Evolutionary conservation across 1,140 invertebrate genomes (phyloP).

Genomic region (Drosophila ohnishii): DNA sequence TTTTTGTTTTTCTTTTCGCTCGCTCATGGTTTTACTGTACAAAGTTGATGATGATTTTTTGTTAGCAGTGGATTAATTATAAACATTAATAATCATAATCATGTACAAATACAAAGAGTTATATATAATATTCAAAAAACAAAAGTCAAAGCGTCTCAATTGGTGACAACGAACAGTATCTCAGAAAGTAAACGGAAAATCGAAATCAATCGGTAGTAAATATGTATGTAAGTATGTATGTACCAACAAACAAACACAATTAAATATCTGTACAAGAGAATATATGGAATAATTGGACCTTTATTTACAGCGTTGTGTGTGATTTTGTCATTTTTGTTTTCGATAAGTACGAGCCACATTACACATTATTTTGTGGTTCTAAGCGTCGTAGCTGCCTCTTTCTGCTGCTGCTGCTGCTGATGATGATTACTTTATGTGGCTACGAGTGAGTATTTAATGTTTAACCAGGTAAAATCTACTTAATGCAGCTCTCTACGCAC

Average conservation of each 20-base stretch:
- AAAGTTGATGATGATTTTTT: slow-evolving; percentile 69
- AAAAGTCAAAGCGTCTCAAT: slow-evolving; percentile 75
- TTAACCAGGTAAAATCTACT: slow-evolving; percentile 10
- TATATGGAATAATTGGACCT: slow-evolving; percentile 64
- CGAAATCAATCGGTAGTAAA: slow-evolving; percentile 51
- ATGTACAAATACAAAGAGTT: slow-evolving; percentile 75
- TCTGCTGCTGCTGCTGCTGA: slow-evolving; percentile 16
- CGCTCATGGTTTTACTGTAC: slow-evolving; percentile 67
- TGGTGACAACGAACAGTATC: slow-evolving; percentile 73
- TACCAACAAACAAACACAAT: slow-evolving; percentile 76
- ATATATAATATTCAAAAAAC: slow-evolving; percentile 58
- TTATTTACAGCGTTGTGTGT: slow-evolving; percentile 76
- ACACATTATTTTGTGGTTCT: slow-evolving; percentile 1
- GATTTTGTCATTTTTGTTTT: slow-evolving; percentile 57
- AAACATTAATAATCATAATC: slow-evolving; percentile 78
- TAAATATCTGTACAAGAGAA: slow-evolving; percentile 78
- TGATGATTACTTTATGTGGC: slow-evolving; percentile 49
- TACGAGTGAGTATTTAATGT: slow-evolving; percentile 25
- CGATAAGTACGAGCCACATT: slow-evolving; percentile 10
- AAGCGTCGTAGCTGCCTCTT: background rate
- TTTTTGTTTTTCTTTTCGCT: slow-evolving; percentile 34
- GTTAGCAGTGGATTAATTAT: slow-evolving; percentile 78
- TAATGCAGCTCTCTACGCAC: slow-evolving; percentile 20
- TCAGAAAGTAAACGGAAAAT: slow-evolving; percentile 60
- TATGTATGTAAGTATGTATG: slow-evolving; percentile 61